Evolutionary conservation across 2,888 invertebrate genomes (phyloP).

Genomic region (Chaetogeoica ovagalla): DNA sequence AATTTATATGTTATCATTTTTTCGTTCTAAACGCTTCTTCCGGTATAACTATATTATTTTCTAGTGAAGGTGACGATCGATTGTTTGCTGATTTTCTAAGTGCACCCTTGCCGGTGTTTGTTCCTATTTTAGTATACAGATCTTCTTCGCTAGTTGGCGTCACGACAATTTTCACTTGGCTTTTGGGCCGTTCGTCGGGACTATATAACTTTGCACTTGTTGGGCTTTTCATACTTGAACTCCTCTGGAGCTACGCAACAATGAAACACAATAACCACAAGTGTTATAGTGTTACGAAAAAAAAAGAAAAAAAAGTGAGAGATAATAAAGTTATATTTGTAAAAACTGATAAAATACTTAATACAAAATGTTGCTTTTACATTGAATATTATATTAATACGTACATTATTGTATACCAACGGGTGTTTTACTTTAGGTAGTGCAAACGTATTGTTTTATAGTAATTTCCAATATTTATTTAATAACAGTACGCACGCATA

Average conservation of each 20-base stretch:
- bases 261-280: slow-evolving; percentile 33
- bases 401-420: slow-evolving; percentile 24
- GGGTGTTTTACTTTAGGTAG: slow-evolving; percentile 29
- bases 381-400: slow-evolving; percentile 38
- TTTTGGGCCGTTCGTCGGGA: slow-evolving; percentile 33
- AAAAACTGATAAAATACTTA: slow-evolving; percentile 25
- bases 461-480: slow-evolving; percentile 25
- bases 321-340: slow-evolving; percentile 43
- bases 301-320: no score
- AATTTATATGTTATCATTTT: slow-evolving; percentile 4
- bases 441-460: slow-evolving; percentile 36
- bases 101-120: neutral
- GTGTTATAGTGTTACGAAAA: slow-evolving; percentile 27
- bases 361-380: slow-evolving; percentile 43
- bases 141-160: slow-evolving; percentile 46
- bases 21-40: slow-evolving; percentile 43
- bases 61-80: slow-evolving; percentile 23
- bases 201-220: slow-evolving; percentile 11
- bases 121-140: slow-evolving; percentile 7
- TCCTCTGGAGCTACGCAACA: slow-evolving; percentile 40
- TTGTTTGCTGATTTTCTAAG: slow-evolving; percentile 2
- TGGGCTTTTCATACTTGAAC: slow-evolving; percentile 48
- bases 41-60: slow-evolving; percentile 39
- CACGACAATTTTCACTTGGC: slow-evolving; percentile 45
- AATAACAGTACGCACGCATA: neutral